Conservation (phyloP, 2,797 vertebrate genomes). For the Bradypodion ventrale region DNA sequence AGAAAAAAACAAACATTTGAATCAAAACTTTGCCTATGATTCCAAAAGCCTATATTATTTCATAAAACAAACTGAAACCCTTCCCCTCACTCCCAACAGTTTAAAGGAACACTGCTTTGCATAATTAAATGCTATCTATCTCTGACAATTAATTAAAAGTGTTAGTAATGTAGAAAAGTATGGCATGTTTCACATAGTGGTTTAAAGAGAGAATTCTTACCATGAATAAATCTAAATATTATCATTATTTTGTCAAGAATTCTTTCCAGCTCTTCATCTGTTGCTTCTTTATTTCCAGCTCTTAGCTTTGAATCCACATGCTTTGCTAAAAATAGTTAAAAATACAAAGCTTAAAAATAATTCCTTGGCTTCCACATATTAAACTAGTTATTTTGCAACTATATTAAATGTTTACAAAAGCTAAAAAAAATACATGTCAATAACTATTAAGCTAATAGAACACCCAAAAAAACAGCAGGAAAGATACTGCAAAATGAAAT, state of each 20-base stretch:
- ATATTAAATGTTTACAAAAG: background rate
- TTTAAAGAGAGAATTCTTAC: constrained; percentile 63
- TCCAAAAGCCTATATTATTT: constrained; percentile 10
- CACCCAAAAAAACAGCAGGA: background rate
- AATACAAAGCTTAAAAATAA: constrained; percentile 23
- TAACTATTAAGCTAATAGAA: background rate
- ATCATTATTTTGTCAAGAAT: constrained; percentile 86
- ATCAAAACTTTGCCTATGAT: background rate
- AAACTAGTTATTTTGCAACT: background rate
- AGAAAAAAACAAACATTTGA: too few relatives aligned
- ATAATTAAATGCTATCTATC: background rate
- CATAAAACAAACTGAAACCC: background rate
- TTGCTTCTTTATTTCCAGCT: constrained; percentile 84
- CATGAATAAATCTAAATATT: constrained; percentile 84
- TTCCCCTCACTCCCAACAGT: background rate
- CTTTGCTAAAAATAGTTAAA: constrained; percentile 73
- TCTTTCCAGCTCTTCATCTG: constrained; percentile 83
- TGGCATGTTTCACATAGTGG: constrained; percentile 5
- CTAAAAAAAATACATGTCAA: background rate
- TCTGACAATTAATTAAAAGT: background rate
- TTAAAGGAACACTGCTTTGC: background rate
- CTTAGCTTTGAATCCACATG: constrained; percentile 83
- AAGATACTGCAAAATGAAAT: background rate
- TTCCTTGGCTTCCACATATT: background rate
- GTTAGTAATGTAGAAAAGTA: background rate